Base-by-base conservation (phyloP, 1,140 invertebrate species). In the Macrotrachela quadricornifera region DNA sequence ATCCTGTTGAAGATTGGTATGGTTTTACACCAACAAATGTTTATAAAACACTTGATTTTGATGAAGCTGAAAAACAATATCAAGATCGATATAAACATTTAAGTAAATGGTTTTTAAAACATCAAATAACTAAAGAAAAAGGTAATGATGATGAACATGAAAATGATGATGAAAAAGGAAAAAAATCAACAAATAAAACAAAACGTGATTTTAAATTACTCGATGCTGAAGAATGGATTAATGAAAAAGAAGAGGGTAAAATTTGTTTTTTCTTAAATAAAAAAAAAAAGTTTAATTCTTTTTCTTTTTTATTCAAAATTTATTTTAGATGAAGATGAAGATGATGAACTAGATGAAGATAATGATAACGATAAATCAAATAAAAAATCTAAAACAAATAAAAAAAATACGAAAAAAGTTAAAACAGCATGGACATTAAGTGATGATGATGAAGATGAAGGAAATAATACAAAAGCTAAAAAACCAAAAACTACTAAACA, bases 61-160 rank as follows among this genome's bases (percentile, higher is more conserved):
- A 95, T 71, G 90, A 95, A 70, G 91, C 90, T 1, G 91, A 96
- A 68, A 80, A 91, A 62, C 85, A 92, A 66, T 95, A 91, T 66
- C 84, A 16, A 56, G 81, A 86, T 62, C 75, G 91, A 41, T 87
- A 91, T 65, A 90, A 87, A 65, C 84, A 86, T 13, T 77, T 91
- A 68, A 95, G 95, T 73, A 87, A 81, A 65, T 95, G 92, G 88
- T 76, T 88, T 76, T 83, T 60, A 77, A 80, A 44, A 88, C 88
- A 63, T 76, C 83, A 45, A 86, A 84, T 83, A 81, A 83, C 64
- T n/a, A 77, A 62, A 15, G 74, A 68, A 60, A 58, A 58, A 48
- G 66, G 64, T 40, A n/a, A n/a, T n/a, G n/a, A n/a, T n/a, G 58
- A 59, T 10, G 81, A 81, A 53, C 82, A 80, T 1, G 73, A 83